Evolutionary conservation across 1,140 invertebrate genomes (phyloP).

Genomic region (Psilanteris sp.): DNA sequence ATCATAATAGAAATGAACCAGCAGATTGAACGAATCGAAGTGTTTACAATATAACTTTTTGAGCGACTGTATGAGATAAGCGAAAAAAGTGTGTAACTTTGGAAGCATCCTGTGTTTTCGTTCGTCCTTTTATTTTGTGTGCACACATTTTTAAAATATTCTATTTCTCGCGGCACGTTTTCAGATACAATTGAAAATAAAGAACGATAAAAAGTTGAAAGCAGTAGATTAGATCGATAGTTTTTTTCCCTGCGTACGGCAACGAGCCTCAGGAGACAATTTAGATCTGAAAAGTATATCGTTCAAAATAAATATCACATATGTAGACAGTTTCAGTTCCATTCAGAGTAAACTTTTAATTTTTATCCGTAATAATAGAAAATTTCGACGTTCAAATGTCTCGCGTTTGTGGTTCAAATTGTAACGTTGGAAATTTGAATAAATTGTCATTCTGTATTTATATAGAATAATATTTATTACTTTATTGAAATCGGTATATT

Average conservation of each 20-base stretch:
- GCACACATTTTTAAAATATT: slow-evolving; percentile 21
- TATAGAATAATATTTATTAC: no score
- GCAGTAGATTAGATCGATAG: slow-evolving; percentile 54
- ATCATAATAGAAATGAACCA: no score
- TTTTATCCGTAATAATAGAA: no score
- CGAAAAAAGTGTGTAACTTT: no score
- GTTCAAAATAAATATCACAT: slow-evolving; percentile 54
- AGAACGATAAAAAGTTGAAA: slow-evolving; percentile 53
- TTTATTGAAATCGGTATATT: no score
- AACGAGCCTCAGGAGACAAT: slow-evolving; percentile 61
- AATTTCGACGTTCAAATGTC: no score
- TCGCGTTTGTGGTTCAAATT: no score
- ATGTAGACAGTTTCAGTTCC: slow-evolving; percentile 30
- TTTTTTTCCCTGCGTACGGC: slow-evolving; percentile 45
- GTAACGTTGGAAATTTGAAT: not conserved
- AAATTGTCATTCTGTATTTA: no score
- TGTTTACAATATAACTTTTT: no score
- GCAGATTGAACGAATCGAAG: no score
- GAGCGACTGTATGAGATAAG: no score
- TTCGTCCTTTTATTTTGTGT: slow-evolving; percentile 21
- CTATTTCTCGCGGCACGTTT: slow-evolving; percentile 32
- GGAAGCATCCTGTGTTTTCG: no score
- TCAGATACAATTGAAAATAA: slow-evolving; percentile 55
- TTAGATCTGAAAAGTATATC: slow-evolving; percentile 53
- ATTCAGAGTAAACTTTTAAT: slow-evolving; percentile 30